phyloP scores from a whole-genome alignment of 2,888 invertebrate genomes.

The Nezara viridula region DNA sequence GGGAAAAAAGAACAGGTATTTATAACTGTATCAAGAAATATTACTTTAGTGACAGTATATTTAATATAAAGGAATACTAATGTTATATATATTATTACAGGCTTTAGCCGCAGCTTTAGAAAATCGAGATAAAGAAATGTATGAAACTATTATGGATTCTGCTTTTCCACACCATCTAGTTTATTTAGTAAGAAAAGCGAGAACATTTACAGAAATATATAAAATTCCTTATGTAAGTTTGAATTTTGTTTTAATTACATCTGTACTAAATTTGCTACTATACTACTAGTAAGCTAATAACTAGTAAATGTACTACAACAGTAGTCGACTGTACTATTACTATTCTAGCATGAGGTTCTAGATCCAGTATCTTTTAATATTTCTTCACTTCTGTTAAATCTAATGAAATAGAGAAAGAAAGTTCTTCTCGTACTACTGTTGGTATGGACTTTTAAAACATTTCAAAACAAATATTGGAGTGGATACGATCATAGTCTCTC shows the following conservation, averaged over 20 bases:
- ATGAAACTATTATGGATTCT: conserved; percentile 61
- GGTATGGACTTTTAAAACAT: too few relatives aligned
- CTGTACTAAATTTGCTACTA: not conserved
- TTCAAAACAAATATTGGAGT: too few relatives aligned
- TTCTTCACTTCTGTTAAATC: too few relatives aligned
- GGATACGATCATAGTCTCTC: too few relatives aligned
- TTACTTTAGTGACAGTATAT: not conserved
- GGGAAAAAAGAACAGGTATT: conserved; percentile 58
- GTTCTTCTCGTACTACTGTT: too few relatives aligned
- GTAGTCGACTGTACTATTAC: too few relatives aligned
- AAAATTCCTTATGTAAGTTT: conserved; percentile 64
- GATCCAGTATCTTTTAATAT: too few relatives aligned
- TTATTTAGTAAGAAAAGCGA: conserved; percentile 62
- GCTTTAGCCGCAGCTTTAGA: conserved; percentile 53
- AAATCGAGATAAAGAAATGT: conserved; percentile 60
- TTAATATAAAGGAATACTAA: not conserved
- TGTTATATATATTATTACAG: not conserved
- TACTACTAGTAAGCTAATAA: too few relatives aligned
- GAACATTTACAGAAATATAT: conserved; percentile 62
- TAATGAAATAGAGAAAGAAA: too few relatives aligned
- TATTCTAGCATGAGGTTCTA: too few relatives aligned
- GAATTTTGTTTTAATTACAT: not conserved
- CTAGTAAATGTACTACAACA: too few relatives aligned
- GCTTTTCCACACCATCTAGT: conserved; percentile 62
- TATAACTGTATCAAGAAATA: not conserved